Conservation (phyloP, 2,888 invertebrate genomes). For the Argynnis bischoffii region DNA sequence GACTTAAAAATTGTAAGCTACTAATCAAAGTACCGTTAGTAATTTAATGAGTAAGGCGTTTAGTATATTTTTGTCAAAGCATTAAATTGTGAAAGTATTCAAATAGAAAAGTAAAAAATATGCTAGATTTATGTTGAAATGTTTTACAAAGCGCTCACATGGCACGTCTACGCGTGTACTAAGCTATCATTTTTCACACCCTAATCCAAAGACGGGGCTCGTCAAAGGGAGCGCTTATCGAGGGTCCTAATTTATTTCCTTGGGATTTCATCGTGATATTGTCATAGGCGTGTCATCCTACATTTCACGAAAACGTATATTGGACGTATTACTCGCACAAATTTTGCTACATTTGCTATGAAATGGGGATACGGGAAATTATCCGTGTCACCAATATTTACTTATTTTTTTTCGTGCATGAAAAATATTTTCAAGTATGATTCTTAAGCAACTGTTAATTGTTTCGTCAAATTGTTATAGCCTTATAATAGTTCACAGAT, state of each 20-base stretch:
- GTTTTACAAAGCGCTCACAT: conserved; percentile 56
- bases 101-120: conserved; percentile 4
- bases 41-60: neutral
- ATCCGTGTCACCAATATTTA: conserved; percentile 10
- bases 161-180: conserved; percentile 49
- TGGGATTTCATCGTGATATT: conserved; percentile 70
- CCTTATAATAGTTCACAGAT: no score
- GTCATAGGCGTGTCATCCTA: conserved; percentile 59
- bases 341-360: conserved; percentile 25
- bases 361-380: conserved; percentile 8
- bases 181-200: conserved; percentile 79
- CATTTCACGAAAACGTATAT: conserved; percentile 35
- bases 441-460: no score
- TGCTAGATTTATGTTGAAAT: conserved; percentile 31
- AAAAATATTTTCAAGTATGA: no score
- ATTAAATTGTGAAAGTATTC: neutral
- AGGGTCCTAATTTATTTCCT: conserved; percentile 75
- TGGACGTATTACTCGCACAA: conserved; percentile 29
- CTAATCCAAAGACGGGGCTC: conserved; percentile 77
- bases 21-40: no score
- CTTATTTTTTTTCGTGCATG: neutral
- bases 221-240: conserved; percentile 81
- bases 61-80: neutral
- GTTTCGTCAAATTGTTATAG: no score
- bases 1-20: no score